phyloP scores from a whole-genome alignment of 2,888 invertebrate species.

The Caenorhabditis sp. region DNA sequence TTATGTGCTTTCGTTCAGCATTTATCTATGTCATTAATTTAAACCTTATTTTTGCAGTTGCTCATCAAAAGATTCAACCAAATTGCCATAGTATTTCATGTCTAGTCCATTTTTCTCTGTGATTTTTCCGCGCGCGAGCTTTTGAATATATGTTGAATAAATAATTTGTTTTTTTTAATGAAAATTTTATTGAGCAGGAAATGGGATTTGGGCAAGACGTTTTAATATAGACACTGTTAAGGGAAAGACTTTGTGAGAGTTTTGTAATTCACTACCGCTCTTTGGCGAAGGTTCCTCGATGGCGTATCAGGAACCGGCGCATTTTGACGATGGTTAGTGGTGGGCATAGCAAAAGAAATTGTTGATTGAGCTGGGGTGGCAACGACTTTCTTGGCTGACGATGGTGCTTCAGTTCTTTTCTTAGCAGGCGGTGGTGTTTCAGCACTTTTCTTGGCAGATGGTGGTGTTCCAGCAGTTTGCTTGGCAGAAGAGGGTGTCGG shows the following conservation, averaged over 20 bases:
- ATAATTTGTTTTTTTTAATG: not conserved
- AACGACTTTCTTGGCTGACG: too few species aligned
- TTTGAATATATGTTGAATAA: not conserved
- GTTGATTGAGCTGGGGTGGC: not conserved
- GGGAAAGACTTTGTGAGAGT: not conserved
- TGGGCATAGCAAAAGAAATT: not conserved
- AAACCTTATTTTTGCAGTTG: slow-evolving; percentile 20
- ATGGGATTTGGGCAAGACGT: not conserved
- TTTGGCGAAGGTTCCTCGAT: not conserved
- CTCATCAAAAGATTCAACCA: slow-evolving; percentile 26
- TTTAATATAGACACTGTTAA: not conserved
- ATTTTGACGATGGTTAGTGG: not conserved
- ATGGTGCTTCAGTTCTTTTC: too few species aligned
- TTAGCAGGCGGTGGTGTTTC: not conserved
- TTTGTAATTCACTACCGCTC: not conserved
- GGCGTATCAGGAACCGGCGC: not conserved
- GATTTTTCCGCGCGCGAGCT: not conserved
- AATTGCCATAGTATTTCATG: too few species aligned
- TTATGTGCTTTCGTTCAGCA: not conserved
- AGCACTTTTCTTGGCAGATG: too few species aligned
- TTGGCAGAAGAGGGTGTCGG: not conserved
- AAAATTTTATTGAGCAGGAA: not conserved
- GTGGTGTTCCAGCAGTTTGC: not conserved
- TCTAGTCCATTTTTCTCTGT: too few species aligned
- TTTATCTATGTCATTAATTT: not conserved